phyloP scores from a whole-genome alignment of 2,888 invertebrate genomes.

The Ennomos erosarius region DNA sequence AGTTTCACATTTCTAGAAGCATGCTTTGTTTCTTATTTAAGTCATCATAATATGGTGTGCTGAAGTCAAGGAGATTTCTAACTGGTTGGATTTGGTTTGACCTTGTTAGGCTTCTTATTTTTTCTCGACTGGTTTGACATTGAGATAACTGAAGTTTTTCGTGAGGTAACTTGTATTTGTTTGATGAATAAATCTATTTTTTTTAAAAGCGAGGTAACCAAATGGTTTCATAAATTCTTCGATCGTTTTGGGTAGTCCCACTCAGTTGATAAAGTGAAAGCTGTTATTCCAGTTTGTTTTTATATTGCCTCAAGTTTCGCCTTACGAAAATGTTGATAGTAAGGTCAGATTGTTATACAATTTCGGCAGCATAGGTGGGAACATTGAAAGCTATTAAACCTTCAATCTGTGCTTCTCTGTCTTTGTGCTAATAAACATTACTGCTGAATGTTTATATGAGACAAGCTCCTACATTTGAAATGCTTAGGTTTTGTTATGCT shows the following conservation, averaged over 20 bases:
- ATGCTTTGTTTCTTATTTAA: constrained; percentile 31
- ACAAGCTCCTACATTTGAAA: too few species aligned
- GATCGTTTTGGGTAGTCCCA: constrained; percentile 60
- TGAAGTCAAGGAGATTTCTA: constrained; percentile 48
- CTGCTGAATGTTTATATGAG: too few species aligned
- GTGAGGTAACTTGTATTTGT: constrained; percentile 49
- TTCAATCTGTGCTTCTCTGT: not conserved
- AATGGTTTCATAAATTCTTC: constrained; percentile 34
- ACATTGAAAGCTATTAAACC: not conserved
- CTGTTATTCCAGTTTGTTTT: constrained; percentile 75
- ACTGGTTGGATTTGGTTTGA: constrained; percentile 68
- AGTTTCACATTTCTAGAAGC: constrained; percentile 41
- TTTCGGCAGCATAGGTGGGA: constrained; percentile 30
- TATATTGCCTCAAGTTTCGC: constrained; percentile 62
- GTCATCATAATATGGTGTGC: constrained; percentile 26
- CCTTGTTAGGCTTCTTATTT: constrained; percentile 75
- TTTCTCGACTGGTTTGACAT: constrained; percentile 79
- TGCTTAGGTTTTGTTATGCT: too few species aligned
- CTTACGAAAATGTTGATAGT: constrained; percentile 56
- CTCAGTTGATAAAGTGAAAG: constrained; percentile 75
- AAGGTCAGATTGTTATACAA: constrained; percentile 51
- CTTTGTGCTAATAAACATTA: not conserved
- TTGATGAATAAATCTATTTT: constrained; percentile 48
- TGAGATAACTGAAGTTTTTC: constrained; percentile 71
- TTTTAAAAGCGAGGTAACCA: constrained; percentile 58